These are phyloP conservation scores for Rhea americana DNA, from an alignment of 2,113 vertebrate genomes.

Conservation along the genomic window DNA sequence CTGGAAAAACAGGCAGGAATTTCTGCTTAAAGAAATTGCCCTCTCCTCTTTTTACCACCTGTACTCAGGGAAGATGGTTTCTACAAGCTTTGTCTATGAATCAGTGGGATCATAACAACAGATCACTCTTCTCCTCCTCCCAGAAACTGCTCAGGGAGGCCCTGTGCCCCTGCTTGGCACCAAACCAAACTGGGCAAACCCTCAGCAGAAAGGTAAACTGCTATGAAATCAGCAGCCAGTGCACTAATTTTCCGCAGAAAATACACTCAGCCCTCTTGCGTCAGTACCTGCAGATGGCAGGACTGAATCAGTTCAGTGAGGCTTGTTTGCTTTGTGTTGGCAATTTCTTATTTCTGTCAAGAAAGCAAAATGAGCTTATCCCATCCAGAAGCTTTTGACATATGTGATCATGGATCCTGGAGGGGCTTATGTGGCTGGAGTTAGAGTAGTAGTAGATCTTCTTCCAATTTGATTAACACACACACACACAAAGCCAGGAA, in stretches of 20 bases:
- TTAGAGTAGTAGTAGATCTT: not conserved
- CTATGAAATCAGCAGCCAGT: not conserved
- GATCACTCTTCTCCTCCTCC: not conserved
- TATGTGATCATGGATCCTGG: not conserved
- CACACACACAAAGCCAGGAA: not conserved
- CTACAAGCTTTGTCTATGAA: not conserved
- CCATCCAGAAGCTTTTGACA: not conserved
- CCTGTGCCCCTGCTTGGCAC: not conserved
- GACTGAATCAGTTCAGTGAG: not conserved
- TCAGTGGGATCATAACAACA: not conserved
- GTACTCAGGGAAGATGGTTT: not conserved
- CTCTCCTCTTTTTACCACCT: not conserved
- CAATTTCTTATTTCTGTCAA: not conserved
- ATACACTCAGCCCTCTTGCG: not conserved
- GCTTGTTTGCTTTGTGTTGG: not conserved
- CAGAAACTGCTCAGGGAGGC: rapidly evolving
- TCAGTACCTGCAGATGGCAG: rapidly evolving
- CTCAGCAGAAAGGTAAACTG: not conserved
- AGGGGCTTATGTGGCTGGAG: not conserved
- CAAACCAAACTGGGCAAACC: not conserved
- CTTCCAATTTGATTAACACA: not conserved
- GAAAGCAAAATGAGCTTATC: not conserved
- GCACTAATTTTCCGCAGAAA: not conserved
- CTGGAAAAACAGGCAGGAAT: not conserved
- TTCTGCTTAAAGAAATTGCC: not conserved